A percentile compares a stretch with the other conserved stretches of the same genome.
Conservation (phyloP, 2,113 vertebrate species). For the Blennius ocellaris region DNA sequence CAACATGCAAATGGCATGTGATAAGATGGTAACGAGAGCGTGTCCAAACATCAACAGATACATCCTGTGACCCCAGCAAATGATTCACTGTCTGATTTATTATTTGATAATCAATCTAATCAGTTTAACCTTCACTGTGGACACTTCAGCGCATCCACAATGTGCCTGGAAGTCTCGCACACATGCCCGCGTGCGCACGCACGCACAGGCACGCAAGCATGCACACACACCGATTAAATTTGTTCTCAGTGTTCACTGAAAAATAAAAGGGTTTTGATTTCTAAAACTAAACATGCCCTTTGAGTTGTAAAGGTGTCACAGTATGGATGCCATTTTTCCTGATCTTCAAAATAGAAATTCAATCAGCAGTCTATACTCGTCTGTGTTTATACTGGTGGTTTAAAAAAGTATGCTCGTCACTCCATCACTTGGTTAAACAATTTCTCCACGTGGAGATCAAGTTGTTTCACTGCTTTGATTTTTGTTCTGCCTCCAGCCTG, state of each 20-base stretch:
- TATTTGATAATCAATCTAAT: slow-evolving; percentile 76
- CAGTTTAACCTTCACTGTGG: slow-evolving; percentile 71
- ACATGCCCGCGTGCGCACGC: no score
- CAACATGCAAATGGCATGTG: slow-evolving; percentile 36
- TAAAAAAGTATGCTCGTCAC: slow-evolving; percentile 63
- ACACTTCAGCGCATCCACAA: slow-evolving; percentile 54
- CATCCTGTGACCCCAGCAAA: slow-evolving; percentile 54
- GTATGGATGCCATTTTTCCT: slow-evolving; percentile 48
- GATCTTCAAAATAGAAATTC: slow-evolving; percentile 63
- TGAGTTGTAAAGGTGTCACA: slow-evolving; percentile 68
- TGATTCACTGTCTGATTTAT: slow-evolving; percentile 64
- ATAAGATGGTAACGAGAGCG: slow-evolving; percentile 22
- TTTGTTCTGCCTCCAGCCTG: slow-evolving; percentile 42
- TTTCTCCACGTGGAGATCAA: slow-evolving; percentile 58
- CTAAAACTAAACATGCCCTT: slow-evolving; percentile 62
- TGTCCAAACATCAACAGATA: slow-evolving; percentile 58
- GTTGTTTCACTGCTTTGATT: slow-evolving; percentile 62
- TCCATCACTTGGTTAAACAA: slow-evolving; percentile 46
- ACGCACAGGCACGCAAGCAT: no score
- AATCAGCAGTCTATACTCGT: slow-evolving; percentile 51
- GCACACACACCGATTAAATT: no score
- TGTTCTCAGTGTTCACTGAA: not conserved
- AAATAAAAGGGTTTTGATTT: slow-evolving; percentile 55
- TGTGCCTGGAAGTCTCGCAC: slow-evolving; percentile 59
- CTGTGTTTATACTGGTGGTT: slow-evolving; percentile 64